Evolutionary conservation across 2,888 invertebrate species (phyloP).

Genomic region (Creontiades dilutus): DNA sequence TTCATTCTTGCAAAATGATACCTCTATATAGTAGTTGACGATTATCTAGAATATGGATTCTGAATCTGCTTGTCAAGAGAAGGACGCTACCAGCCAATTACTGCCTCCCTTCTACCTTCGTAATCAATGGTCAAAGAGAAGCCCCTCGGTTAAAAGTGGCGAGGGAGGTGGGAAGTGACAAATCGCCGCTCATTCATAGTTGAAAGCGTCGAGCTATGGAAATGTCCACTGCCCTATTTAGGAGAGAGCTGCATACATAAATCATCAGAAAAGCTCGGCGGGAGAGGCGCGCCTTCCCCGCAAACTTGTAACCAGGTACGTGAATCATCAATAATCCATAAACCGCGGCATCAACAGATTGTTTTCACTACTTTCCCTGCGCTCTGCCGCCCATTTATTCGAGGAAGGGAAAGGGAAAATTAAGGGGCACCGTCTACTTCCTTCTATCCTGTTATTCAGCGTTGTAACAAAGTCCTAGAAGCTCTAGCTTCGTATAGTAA

Average conservation of each 20-base stretch:
- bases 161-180: constrained; percentile 16
- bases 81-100: background rate
- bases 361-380: constrained; percentile 10
- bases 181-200: constrained; percentile 60
- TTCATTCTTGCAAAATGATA: no score
- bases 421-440: no score
- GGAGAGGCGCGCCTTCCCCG: constrained; percentile 8
- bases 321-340: constrained; percentile 48
- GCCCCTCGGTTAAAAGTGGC: constrained; percentile 1
- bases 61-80: background rate
- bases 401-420: no score
- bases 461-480: no score
- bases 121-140: constrained; percentile 36
- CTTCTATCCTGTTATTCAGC: no score
- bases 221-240: constrained; percentile 49
- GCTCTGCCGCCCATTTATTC: background rate
- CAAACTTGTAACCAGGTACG: constrained; percentile 23
- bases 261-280: constrained; percentile 50
- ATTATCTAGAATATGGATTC: background rate
- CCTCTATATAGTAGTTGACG: no score
- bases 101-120: background rate
- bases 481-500: no score
- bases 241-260: constrained; percentile 50
- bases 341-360: constrained; percentile 56
- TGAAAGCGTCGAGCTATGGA: constrained; percentile 49